Evolutionary conservation across 2,797 vertebrate species (phyloP).

Genomic region (Dromococcyx pavoninus): DNA sequence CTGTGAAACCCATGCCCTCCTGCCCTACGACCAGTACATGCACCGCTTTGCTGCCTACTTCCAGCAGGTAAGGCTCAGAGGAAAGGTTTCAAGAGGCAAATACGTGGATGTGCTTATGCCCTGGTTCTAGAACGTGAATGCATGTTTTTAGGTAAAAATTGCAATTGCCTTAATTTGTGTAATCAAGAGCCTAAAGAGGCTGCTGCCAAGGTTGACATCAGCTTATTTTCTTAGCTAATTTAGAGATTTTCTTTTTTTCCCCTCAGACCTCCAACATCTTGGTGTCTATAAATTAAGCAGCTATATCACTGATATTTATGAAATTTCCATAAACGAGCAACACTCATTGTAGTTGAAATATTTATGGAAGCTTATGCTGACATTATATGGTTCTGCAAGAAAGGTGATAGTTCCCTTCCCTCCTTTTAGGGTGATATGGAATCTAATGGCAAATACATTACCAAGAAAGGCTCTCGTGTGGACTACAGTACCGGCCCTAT

Average conservation of each 20-base stretch:
- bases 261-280: background rate
- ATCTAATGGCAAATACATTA: slow-evolving; percentile 96
- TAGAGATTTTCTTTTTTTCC: background rate
- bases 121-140: background rate
- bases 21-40: slow-evolving; percentile 98
- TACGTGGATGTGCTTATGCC: rapidly evolving
- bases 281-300: background rate
- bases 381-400: background rate
- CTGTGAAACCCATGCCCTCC: slow-evolving; percentile 90
- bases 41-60: slow-evolving; percentile 98
- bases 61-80: slow-evolving; percentile 86
- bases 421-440: slow-evolving; percentile 93
- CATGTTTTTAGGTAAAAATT: background rate
- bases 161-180: rapidly evolving
- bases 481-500: slow-evolving; percentile 94
- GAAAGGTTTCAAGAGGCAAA: rapidly evolving
- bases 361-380: no score
- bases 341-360: background rate
- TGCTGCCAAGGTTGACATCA: rapidly evolving
- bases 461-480: slow-evolving; percentile 86
- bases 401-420: background rate
- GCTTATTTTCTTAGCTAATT: background rate
- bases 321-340: background rate
- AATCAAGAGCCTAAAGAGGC: background rate
- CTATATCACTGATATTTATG: background rate